A percentile compares a stretch with the other conserved stretches of the same genome.
Evolutionary conservation across 2,797 vertebrate species (phyloP).

Genomic region (Picus viridis): DNA sequence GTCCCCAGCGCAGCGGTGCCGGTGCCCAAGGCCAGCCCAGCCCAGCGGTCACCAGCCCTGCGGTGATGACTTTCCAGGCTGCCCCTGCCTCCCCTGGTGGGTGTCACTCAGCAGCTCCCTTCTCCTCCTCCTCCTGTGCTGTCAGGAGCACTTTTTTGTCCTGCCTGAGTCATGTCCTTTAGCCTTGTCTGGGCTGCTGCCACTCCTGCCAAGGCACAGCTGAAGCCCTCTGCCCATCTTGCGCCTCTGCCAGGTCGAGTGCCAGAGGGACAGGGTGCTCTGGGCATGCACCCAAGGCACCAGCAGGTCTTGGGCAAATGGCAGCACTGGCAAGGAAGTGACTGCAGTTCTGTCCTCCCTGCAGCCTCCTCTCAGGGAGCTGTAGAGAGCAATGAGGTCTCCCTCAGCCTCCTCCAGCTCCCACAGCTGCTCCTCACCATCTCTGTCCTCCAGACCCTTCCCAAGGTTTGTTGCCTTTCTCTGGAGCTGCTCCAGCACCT

Average conservation of each 20-base stretch:
- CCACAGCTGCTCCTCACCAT: too few relatives aligned
- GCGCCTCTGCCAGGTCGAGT: background rate
- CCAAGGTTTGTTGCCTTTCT: too few relatives aligned
- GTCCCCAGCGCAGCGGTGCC: background rate
- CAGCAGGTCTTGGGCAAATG: fast-evolving
- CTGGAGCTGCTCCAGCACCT: too few relatives aligned
- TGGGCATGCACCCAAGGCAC: fast-evolving
- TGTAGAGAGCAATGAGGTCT: too few relatives aligned
- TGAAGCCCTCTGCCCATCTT: background rate
- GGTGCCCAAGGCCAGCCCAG: background rate
- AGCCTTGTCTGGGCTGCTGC: background rate
- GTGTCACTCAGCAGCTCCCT: background rate
- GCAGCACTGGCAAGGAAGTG: background rate
- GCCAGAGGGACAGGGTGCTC: background rate
- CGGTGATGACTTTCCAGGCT: background rate
- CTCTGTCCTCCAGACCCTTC: too few relatives aligned
- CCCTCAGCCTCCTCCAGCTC: too few relatives aligned
- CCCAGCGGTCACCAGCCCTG: background rate
- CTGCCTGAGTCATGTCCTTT: background rate
- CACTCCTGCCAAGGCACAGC: background rate
- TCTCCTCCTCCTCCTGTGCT: background rate
- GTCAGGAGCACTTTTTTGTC: background rate
- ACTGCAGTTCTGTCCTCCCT: background rate
- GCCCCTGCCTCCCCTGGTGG: background rate
- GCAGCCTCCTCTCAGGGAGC: too few relatives aligned